These are phyloP conservation scores for Brevimyrus niger DNA, from an alignment of 2,113 vertebrate genomes.

Conservation along the genomic window DNA sequence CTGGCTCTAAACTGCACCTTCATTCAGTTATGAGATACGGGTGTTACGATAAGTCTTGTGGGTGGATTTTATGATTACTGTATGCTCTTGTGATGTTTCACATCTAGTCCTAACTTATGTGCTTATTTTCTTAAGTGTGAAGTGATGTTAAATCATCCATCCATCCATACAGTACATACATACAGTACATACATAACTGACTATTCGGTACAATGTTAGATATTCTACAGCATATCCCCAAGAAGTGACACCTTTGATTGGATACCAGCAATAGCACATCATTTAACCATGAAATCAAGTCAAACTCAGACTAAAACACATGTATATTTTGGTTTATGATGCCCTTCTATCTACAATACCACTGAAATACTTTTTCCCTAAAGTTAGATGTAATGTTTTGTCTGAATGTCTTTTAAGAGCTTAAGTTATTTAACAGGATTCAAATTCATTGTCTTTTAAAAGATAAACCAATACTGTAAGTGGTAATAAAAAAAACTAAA, in stretches of 20 bases:
- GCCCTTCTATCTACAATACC: not conserved
- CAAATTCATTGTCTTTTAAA: not conserved
- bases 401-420: not conserved
- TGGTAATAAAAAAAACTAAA: not conserved
- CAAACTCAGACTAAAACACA: not conserved
- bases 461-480: not conserved
- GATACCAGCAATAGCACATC: not conserved
- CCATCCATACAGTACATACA: not conserved
- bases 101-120: not conserved
- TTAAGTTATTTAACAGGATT: not conserved
- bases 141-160: not conserved
- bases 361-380: not conserved
- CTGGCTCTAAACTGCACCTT: conserved; percentile 65
- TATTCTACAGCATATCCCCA: not conserved
- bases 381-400: not conserved
- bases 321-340: not conserved
- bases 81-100: not conserved
- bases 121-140: not conserved
- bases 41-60: not conserved
- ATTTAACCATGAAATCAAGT: not conserved
- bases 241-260: not conserved
- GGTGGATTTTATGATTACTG: not conserved
- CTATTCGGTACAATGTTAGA: not conserved
- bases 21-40: conserved; percentile 65
- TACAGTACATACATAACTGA: not conserved